Conservation (phyloP, 2,113 vertebrate species). For the Ceuthmochares aereus region DNA sequence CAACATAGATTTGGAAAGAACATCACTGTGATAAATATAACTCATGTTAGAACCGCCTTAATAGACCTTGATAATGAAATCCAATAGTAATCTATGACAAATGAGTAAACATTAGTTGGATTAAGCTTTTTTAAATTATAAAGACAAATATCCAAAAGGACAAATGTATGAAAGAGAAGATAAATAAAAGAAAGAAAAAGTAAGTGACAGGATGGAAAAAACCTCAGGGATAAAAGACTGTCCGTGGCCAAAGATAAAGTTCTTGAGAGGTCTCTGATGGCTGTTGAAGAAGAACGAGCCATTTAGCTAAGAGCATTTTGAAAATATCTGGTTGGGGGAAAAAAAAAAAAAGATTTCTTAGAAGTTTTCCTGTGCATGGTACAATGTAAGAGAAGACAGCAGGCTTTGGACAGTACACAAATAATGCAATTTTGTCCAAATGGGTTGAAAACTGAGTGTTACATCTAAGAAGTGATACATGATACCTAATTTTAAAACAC, state of each 20-base stretch:
- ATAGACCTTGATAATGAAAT: background rate
- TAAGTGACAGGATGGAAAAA: background rate
- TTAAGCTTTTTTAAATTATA: background rate
- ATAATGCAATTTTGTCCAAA: background rate
- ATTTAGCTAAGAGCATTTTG: constrained; percentile 7
- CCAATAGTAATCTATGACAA: background rate
- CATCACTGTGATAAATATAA: background rate
- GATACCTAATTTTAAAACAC: background rate
- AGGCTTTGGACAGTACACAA: background rate
- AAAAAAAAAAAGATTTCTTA: background rate
- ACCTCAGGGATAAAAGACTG: background rate
- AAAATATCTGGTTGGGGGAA: background rate
- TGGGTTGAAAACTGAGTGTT: background rate
- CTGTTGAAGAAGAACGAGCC: background rate
- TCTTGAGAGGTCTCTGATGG: background rate
- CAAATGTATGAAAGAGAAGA: background rate
- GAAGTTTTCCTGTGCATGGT: background rate
- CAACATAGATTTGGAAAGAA: background rate
- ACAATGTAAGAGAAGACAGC: background rate
- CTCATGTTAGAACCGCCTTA: background rate
- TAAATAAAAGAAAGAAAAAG: background rate
- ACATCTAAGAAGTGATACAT: background rate
- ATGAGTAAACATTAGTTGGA: background rate
- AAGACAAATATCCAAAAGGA: background rate
- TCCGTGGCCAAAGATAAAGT: background rate